Conservation (phyloP, 2,797 vertebrate species). For the Otus scops region DNA sequence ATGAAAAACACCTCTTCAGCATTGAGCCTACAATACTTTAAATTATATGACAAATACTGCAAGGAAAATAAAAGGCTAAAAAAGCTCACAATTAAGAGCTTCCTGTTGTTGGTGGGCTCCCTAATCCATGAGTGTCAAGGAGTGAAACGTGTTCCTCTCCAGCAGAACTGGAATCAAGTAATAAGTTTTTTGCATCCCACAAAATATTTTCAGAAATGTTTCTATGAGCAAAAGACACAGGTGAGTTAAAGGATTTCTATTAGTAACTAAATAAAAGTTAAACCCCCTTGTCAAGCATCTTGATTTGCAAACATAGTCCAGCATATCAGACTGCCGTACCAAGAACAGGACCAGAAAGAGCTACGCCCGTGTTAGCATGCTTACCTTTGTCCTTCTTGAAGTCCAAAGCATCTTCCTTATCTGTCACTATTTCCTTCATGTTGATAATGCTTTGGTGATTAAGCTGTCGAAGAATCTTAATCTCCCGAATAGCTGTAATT, state of each 20-base stretch:
- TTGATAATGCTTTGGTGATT: slow-evolving; percentile 86
- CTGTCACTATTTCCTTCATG: slow-evolving; percentile 86
- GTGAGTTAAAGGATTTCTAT: neutral
- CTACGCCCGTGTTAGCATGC: neutral
- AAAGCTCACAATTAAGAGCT: neutral
- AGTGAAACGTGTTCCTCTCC: neutral
- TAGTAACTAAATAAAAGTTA: neutral
- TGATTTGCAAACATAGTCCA: neutral
- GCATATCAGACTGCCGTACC: neutral
- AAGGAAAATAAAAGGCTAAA: neutral
- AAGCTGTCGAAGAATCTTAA: slow-evolving; percentile 84
- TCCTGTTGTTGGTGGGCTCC: neutral
- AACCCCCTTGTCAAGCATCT: neutral
- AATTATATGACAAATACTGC: neutral
- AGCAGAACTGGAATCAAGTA: neutral
- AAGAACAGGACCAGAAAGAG: neutral
- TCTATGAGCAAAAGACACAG: neutral
- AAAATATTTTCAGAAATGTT: neutral
- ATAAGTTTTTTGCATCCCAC: neutral
- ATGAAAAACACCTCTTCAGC: neutral
- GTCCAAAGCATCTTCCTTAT: slow-evolving; percentile 85
- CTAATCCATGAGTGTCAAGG: neutral
- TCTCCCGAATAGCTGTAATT: slow-evolving; percentile 85
- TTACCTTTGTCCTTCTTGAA: slow-evolving; percentile 86
- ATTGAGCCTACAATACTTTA: neutral